These are phyloP conservation scores for Bombus fervidus DNA, from an alignment of 1,140 invertebrate genomes.

Conservation along the genomic window DNA sequence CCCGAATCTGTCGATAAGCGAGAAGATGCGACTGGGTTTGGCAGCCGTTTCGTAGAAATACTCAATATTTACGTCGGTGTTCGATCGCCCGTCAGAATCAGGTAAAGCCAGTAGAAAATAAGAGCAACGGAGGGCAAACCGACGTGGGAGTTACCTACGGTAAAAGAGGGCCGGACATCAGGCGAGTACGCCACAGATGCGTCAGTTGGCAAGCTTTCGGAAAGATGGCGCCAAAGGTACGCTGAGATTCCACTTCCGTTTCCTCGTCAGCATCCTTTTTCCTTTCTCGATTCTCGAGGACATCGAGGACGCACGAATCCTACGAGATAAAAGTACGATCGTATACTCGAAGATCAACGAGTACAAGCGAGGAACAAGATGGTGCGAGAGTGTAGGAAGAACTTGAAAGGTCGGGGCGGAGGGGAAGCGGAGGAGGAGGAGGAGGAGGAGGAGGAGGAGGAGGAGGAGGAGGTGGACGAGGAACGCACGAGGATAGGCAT, in stretches of 20 bases:
- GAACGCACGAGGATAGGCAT: background rate
- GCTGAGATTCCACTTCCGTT: slow-evolving; percentile 25
- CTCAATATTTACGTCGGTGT: slow-evolving; percentile 69
- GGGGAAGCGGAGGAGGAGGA: no score
- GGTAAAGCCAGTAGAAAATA: slow-evolving; percentile 66
- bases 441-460: no score
- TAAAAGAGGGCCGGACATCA: slow-evolving; percentile 57
- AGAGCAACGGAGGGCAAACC: slow-evolving; percentile 68
- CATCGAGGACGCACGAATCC: background rate
- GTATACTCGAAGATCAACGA: background rate
- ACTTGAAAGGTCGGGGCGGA: background rate
- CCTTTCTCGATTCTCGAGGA: background rate
- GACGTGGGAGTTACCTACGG: slow-evolving; percentile 66
- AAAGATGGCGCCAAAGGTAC: slow-evolving; percentile 69
- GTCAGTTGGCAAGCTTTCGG: slow-evolving; percentile 54
- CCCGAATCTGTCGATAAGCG: slow-evolving; percentile 64
- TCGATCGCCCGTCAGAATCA: slow-evolving; percentile 69
- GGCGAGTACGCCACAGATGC: slow-evolving; percentile 46
- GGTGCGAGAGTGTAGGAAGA: background rate
- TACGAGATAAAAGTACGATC: background rate
- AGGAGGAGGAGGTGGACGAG: background rate
- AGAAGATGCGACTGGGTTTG: slow-evolving; percentile 59
- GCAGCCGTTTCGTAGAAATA: slow-evolving; percentile 65
- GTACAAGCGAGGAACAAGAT: slow-evolving; percentile 23
- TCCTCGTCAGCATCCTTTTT: background rate